Conservation (phyloP, 2,888 invertebrate species). For the Brachyptera risi region DNA sequence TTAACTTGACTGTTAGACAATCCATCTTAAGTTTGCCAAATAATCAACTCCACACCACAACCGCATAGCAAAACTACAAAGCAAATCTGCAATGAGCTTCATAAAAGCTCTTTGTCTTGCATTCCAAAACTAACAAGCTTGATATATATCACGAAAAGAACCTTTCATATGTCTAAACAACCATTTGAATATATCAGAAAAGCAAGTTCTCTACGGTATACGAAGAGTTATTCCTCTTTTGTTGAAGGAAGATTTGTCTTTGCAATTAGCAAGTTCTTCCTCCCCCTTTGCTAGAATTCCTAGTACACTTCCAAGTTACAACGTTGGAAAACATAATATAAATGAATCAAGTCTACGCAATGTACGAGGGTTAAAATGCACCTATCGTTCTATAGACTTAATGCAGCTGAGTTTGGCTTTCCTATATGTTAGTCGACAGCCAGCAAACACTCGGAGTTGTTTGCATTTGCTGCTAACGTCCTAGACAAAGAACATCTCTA, state of each 20-base stretch:
- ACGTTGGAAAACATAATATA: no score
- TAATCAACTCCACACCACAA: not conserved
- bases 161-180: not conserved
- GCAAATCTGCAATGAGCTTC: not conserved
- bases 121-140: not conserved
- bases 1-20: conserved; percentile 9
- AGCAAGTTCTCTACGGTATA: no score
- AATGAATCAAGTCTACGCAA: not conserved
- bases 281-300: not conserved
- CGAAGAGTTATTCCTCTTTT: no score
- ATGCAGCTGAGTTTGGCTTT: conserved; percentile 7
- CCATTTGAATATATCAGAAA: no score
- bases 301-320: not conserved
- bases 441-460: not conserved
- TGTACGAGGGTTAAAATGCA: not conserved
- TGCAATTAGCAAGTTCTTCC: not conserved
- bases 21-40: conserved; percentile 5
- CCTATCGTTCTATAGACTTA: no score
- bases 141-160: not conserved
- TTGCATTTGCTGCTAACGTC: conserved; percentile 8
- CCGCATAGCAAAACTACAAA: not conserved
- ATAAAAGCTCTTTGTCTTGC: conserved; percentile 2
- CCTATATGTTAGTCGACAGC: not conserved
- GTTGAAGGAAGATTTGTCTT: conserved; percentile 2
- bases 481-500: conserved; percentile 11